Percentiles rank a stretch among this genome's conserved stretches.
Conservation (phyloP, 2,113 vertebrate genomes). For the Hyla sarda region DNA sequence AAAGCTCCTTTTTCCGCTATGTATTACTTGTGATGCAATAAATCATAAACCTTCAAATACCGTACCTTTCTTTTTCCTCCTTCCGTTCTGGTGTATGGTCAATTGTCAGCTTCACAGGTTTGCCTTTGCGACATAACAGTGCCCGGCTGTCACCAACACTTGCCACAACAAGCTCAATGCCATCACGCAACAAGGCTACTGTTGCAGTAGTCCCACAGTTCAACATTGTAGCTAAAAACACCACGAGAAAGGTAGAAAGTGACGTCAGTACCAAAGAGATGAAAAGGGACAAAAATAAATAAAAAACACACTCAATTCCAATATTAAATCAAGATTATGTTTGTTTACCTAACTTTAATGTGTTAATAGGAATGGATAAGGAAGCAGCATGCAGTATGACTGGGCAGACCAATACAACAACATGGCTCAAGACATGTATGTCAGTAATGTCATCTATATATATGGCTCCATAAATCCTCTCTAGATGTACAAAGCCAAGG, state of each 20-base stretch:
- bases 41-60: background rate
- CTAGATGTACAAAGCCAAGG: background rate
- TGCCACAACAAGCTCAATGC: slow-evolving; percentile 93
- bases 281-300: too few relatives aligned
- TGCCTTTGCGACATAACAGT: slow-evolving; percentile 93
- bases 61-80: slow-evolving; percentile 94
- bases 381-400: slow-evolving; percentile 29
- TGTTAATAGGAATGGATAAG: background rate
- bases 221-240: slow-evolving; percentile 76
- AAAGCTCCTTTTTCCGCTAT: too few relatives aligned
- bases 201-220: slow-evolving; percentile 92
- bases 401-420: slow-evolving; percentile 63
- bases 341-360: slow-evolving; percentile 64
- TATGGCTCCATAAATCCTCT: too few relatives aligned
- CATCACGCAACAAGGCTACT: slow-evolving; percentile 92
- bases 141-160: slow-evolving; percentile 96
- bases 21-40: too few relatives aligned
- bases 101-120: slow-evolving; percentile 89
- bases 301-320: slow-evolving; percentile 50
- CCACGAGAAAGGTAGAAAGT: slow-evolving; percentile 56
- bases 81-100: slow-evolving; percentile 97
- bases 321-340: slow-evolving; percentile 29
- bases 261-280: background rate
- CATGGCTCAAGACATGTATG: slow-evolving; percentile 71
- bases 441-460: background rate